Base-by-base conservation (phyloP, 2,888 invertebrate genomes). In the Gymnocheta viridis region DNA sequence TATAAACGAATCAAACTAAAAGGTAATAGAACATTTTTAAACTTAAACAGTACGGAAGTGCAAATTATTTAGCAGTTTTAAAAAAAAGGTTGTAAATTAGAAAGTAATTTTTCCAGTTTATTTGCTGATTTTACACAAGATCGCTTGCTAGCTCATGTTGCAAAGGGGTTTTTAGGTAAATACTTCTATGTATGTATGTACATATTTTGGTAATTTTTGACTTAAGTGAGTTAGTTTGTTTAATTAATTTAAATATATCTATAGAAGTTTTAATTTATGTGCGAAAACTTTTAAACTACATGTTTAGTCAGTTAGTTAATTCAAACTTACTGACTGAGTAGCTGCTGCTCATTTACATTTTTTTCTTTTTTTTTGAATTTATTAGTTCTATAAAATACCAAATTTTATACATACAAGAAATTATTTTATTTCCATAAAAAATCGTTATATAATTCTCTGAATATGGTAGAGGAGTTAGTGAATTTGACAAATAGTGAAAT, bases 51-150 rank as follows among this genome's bases (percentile, higher is more conserved):
- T 62, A 44, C 60, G 81, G 67, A 74, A 74, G 81, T 81, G 81
- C 58, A 60, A 74, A 81, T 69, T 81, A 51, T 60, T 74, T 74
- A 74, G 69, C 66, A 14, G 73, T 67, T n/a, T n/a, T 74, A 51
- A 67, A 64, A 49, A 44, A n/a, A 38, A 2, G 9, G 19, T 74
- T 74, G 51, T 74, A 74, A 81, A 81, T 81, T 81, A 69, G 81
- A 81, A 73, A 80, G 58, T 73, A 64, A 17, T 70, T 17, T 51
- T 78, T 70, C 38, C 19, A 62, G 12, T 69, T 60, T 22, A 17
- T 69, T 58, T 60, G 19, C n/a, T 14, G 54, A 58, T 17, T 60
- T 24, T 29, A 19, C 49, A 41, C 6, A 19, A 44, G n/a, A 41
- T 44, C 7, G 5, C n/a, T n/a, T n/a, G n/a, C n/a, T n/a, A n/a